Evolutionary conservation across 2,113 vertebrate genomes (phyloP), one percentile per base, ranked within the genome.

Genomic region (Cranoglanis bouderius): DNA sequence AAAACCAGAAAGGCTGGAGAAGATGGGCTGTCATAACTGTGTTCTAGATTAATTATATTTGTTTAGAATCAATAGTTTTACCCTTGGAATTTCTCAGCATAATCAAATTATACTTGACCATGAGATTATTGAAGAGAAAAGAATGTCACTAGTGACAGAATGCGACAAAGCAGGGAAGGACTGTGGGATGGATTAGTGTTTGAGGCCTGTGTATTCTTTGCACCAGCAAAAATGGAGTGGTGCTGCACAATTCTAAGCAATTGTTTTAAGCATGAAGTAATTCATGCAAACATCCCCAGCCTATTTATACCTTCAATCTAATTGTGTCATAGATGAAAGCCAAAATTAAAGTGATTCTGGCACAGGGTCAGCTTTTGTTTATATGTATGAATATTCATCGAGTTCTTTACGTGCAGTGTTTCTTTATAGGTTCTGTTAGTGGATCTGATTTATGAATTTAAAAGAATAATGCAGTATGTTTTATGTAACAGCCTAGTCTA

Each of bases 241-340:
- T 89, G 88, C 82, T 92, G 91, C 91, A 94, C 93, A 93, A 93
- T 92, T 92, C 92, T 91, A 91, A 91, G 94, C 93, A 94, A 93
- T 93, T 90, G 92, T 94, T 95, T 94, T 90, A 85, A 89, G 92
- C 92, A 63, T 40, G 86, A 70, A 91, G 87, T 93, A 92, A 94
- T 94, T 94, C 91, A 94, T 94, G 94, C 94, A 95, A 94, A 93
- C 94, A 93, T 94, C 95, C 93, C 88, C 57, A 26, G 94, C 94
- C 94, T 95, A 94, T 94, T 95, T 91, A 93, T 94, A 94, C 92
- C 91, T 91, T 91, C 88, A 94, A 94, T 94, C 91, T 93, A 95
- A 95, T 95, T 95, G 94, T 94, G 92, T 94, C 90, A 91, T 91
- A 95, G 92, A 93, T 93, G 93, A 93, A 94, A 95, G 94, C 93